These are phyloP conservation scores for Halesus radiatus DNA, from an alignment of 1,140 invertebrate genomes.

Conservation along the genomic window DNA sequence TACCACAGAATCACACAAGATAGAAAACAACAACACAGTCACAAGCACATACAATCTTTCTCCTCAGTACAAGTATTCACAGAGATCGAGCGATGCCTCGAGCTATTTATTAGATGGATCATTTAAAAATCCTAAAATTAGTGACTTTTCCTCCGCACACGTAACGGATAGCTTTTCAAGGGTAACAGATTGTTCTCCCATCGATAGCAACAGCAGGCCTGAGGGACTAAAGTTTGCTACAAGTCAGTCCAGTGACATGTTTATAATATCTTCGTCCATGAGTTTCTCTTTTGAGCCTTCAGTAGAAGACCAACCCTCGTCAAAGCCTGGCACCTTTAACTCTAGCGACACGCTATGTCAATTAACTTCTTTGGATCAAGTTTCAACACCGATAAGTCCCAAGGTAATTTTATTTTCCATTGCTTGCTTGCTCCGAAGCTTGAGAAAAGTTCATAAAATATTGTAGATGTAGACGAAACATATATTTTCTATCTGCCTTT, in stretches of 20 bases:
- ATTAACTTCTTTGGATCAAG: conserved; percentile 69
- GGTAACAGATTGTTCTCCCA: conserved; percentile 50
- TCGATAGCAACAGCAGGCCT: conserved; percentile 41
- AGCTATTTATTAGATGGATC: conserved; percentile 47
- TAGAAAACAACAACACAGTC: conserved; percentile 51
- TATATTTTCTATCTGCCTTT: neutral
- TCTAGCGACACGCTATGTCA: conserved; percentile 70
- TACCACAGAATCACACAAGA: conserved; percentile 49
- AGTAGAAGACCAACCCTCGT: conserved; percentile 65
- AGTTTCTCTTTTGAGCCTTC: conserved; percentile 69
- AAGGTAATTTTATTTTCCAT: conserved; percentile 62
- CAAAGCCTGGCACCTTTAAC: conserved; percentile 66
- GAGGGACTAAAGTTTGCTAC: conserved; percentile 53
- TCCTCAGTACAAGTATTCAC: conserved; percentile 50
- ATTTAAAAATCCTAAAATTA: conserved; percentile 45
- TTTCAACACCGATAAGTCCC: conserved; percentile 70
- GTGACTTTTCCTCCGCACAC: conserved; percentile 42
- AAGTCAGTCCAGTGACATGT: conserved; percentile 64
- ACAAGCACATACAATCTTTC: conserved; percentile 52
- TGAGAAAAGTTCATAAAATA: too few relatives aligned
- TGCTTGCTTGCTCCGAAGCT: too few relatives aligned
- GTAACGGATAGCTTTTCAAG: conserved; percentile 52
- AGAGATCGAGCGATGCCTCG: conserved; percentile 52
- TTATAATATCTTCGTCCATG: conserved; percentile 68
- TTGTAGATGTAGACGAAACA: too few relatives aligned